Conservation (phyloP, 2,888 invertebrate species). For the Noctua comes region DNA sequence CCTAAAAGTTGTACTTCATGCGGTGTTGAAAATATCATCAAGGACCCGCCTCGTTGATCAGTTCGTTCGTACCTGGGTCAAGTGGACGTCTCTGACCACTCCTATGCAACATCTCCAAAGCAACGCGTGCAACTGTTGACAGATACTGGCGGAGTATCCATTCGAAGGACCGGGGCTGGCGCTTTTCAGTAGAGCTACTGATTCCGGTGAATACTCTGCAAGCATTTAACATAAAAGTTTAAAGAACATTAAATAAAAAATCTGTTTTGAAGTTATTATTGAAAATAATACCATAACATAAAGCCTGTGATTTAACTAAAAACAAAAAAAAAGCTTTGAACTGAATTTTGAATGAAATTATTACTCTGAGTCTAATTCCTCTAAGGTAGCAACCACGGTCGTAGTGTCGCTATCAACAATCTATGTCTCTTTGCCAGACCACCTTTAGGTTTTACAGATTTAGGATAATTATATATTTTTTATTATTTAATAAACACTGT, state of each 20-base stretch:
- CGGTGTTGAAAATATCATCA: not conserved
- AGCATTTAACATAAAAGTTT: constrained; percentile 34
- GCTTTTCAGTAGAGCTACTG: constrained; percentile 77
- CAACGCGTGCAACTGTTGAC: constrained; percentile 80
- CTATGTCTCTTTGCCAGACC: not conserved
- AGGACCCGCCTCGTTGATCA: not conserved
- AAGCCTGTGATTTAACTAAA: not conserved
- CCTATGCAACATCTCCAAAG: constrained; percentile 83
- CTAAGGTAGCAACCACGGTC: not conserved
- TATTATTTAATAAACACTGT: no score
- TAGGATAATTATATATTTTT: not conserved
- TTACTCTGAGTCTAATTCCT: not conserved
- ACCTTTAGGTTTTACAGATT: not conserved
- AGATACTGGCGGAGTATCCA: constrained; percentile 75
- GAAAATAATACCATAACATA: not conserved
- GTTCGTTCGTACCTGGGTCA: constrained; percentile 80
- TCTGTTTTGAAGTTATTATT: constrained; percentile 29
- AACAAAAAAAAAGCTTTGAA: not conserved
- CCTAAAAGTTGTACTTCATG: not conserved
- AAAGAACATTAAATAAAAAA: not conserved
- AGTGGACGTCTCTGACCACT: constrained; percentile 82
- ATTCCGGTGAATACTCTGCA: constrained; percentile 79
- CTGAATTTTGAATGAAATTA: not conserved
- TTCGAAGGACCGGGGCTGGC: constrained; percentile 66
- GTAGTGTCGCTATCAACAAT: not conserved